A percentile compares a stretch with the other conserved stretches of the same genome.
Evolutionary conservation across 2,888 invertebrate genomes (phyloP).

Genomic region (Pandemis heparana): DNA sequence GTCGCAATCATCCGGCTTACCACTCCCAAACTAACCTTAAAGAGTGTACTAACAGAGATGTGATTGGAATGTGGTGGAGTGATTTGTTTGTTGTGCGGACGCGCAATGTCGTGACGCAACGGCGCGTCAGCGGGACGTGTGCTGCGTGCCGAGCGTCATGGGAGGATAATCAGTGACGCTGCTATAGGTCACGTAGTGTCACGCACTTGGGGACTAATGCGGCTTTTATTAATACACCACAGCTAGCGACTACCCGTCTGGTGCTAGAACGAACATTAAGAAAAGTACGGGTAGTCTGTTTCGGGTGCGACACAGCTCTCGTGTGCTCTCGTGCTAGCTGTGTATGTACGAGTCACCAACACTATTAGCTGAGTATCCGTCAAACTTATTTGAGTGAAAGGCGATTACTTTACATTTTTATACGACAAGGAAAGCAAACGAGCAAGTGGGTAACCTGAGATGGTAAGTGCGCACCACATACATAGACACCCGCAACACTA

Average conservation of each 20-base stretch:
- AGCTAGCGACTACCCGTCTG: neutral
- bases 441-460: too few species aligned
- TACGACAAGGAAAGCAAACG: too few species aligned
- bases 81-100: slow-evolving; percentile 12
- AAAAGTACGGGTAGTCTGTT: too few species aligned
- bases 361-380: too few species aligned
- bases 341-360: too few species aligned
- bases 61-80: neutral
- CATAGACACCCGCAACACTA: too few species aligned
- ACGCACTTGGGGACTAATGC: slow-evolving; percentile 1
- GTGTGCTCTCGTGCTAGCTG: too few species aligned
- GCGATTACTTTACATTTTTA: too few species aligned
- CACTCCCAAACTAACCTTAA: neutral
- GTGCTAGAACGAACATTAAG: too few species aligned
- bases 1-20: neutral
- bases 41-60: neutral
- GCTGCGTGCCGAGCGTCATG: slow-evolving; percentile 16
- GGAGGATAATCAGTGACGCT: slow-evolving; percentile 13
- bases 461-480: too few species aligned
- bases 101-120: slow-evolving; percentile 25
- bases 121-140: slow-evolving; percentile 28
- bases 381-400: too few species aligned
- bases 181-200: slow-evolving; percentile 22
- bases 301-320: too few species aligned
- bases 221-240: neutral